Conservation (phyloP, 2,797 vertebrate genomes). For the Eleutherodactylus coqui region DNA sequence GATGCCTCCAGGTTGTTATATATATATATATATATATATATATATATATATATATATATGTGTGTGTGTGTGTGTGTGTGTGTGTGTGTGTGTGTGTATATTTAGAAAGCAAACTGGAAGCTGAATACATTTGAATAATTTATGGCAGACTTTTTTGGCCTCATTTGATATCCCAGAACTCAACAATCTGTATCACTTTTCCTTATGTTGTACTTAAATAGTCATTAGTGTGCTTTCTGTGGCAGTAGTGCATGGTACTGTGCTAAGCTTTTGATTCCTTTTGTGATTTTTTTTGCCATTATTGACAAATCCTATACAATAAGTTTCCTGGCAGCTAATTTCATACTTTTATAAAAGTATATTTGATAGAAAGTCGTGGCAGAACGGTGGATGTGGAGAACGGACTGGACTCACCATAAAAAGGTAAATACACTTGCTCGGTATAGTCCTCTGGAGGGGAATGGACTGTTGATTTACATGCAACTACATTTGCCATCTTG, state of each 20-base stretch:
- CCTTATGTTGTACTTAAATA: not conserved
- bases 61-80: no score
- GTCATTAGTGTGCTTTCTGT: not conserved
- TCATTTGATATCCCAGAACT: not conserved
- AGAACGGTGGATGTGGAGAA: not conserved
- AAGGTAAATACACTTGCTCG: not conserved
- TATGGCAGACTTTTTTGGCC: no score
- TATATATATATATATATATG: no score
- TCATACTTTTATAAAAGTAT: not conserved
- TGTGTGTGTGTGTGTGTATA: no score
- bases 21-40: no score
- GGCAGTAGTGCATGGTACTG: not conserved
- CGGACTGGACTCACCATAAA: not conserved
- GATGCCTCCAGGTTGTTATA: no score
- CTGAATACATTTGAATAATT: no score
- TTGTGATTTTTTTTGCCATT: not conserved
- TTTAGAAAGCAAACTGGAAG: no score
- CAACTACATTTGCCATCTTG: not conserved
- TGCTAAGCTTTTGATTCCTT: not conserved
- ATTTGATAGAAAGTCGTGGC: not conserved
- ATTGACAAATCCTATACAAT: not conserved
- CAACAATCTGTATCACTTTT: not conserved
- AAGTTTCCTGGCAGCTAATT: not conserved
- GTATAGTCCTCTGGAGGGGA: not conserved
- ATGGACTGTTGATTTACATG: not conserved